These are phyloP conservation scores for Camponotus floridanus DNA, from an alignment of 1,140 invertebrate genomes.

Conservation along the genomic window DNA sequence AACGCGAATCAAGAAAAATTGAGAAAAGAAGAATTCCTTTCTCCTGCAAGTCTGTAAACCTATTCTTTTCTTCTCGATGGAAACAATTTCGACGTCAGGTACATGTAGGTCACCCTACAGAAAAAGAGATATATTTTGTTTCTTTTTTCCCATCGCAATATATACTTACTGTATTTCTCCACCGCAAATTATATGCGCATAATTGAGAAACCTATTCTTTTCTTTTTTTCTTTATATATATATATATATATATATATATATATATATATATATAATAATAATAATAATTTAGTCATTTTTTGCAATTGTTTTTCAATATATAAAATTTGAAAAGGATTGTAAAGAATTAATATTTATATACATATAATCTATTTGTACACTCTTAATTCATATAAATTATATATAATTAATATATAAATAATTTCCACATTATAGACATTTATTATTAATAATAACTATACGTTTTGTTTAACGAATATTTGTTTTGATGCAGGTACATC, in stretches of 20 bases:
- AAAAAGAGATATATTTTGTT: conserved; percentile 30
- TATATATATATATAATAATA: too few species aligned
- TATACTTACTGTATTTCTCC: background rate
- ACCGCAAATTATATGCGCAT: background rate
- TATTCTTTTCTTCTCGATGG: conserved; percentile 52
- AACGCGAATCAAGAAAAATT: background rate
- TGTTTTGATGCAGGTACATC: conserved; percentile 90
- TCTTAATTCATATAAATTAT: too few species aligned
- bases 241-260: background rate
- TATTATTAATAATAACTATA: background rate
- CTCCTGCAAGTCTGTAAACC: conserved; percentile 50
- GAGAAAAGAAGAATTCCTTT: background rate
- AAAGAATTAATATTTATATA: too few species aligned
- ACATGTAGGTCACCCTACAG: conserved; percentile 50
- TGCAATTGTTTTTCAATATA: too few species aligned
- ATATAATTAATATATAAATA: too few species aligned
- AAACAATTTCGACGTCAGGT: conserved; percentile 67
- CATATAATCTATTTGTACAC: too few species aligned
- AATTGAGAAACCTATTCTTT: background rate
- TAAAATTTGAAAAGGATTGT: too few species aligned
- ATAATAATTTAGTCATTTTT: too few species aligned
- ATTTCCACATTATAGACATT: too few species aligned
- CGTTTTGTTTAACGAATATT: background rate
- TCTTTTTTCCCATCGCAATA: background rate
- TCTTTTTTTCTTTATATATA: conserved; percentile 3